phyloP scores from a whole-genome alignment of 2,888 invertebrate species.

The Ischnura elegans region DNA sequence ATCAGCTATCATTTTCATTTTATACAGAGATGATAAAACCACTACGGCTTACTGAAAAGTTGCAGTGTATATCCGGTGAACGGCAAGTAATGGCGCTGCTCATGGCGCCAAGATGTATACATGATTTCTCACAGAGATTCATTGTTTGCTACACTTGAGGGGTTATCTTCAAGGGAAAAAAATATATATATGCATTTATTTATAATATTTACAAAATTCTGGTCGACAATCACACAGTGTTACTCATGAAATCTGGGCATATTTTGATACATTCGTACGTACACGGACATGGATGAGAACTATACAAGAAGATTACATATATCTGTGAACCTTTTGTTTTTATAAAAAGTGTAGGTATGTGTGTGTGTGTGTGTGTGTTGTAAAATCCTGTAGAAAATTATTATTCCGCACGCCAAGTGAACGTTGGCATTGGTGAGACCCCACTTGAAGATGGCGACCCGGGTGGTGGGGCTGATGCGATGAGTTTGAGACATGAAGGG shows the following conservation, averaged over 20 bases:
- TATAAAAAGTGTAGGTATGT: background rate
- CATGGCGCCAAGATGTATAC: background rate
- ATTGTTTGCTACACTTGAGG: background rate
- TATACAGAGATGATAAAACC: background rate
- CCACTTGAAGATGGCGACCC: background rate
- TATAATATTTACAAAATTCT: conserved; percentile 13
- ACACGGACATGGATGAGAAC: background rate
- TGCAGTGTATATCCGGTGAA: background rate
- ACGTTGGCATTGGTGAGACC: background rate
- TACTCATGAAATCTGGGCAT: background rate
- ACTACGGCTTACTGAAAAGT: background rate
- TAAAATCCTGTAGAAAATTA: background rate
- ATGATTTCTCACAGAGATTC: background rate
- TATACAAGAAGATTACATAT: conserved; percentile 16
- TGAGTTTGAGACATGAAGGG: background rate
- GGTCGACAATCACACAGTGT: background rate
- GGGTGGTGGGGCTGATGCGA: background rate
- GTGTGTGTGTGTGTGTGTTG: too few relatives aligned
- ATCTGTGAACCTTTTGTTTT: background rate
- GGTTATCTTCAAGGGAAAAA: conserved; percentile 28
- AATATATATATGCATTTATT: conserved; percentile 23
- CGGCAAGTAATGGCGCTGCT: background rate
- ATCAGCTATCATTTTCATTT: background rate
- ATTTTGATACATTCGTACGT: background rate
- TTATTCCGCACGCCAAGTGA: background rate